Percentiles rank a stretch among this genome's conserved stretches.
Evolutionary conservation across 2,113 vertebrate species (phyloP).

Genomic region (Crocuta crocuta): DNA sequence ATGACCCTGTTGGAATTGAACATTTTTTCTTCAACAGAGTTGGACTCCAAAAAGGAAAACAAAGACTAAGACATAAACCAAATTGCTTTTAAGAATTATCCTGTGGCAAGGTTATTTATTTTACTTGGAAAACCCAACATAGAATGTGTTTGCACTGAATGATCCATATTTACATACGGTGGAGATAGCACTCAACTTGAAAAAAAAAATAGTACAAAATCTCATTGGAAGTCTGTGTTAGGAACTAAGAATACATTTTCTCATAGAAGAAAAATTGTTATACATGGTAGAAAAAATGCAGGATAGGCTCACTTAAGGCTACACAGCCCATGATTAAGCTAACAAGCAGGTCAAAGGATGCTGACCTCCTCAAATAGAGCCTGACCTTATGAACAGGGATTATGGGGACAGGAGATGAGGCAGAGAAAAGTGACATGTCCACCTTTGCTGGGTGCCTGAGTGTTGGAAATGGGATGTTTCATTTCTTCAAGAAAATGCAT

Average conservation of each 20-base stretch:
- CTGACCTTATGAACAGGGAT: background rate
- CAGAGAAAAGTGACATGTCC: background rate
- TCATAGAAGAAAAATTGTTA: background rate
- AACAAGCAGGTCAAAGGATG: rapidly evolving
- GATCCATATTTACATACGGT: background rate
- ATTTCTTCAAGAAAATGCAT: background rate
- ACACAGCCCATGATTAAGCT: too few species aligned
- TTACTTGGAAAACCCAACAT: constrained; percentile 14
- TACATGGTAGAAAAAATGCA: background rate
- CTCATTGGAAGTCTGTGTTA: background rate
- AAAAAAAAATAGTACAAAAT: background rate
- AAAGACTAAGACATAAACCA: constrained; percentile 47
- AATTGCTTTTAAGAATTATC: constrained; percentile 59
- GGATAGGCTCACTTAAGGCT: too few species aligned
- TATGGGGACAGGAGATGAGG: background rate
- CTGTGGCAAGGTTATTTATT: constrained; percentile 46
- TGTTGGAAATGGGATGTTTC: background rate
- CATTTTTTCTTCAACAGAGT: constrained; percentile 56
- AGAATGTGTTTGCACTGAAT: background rate
- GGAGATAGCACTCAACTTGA: background rate
- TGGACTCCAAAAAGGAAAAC: constrained; percentile 50
- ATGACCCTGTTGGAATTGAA: background rate
- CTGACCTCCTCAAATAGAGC: background rate
- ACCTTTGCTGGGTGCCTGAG: background rate
- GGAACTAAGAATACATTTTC: constrained; percentile 39